Percentiles rank a stretch among this genome's conserved stretches.
Conservation (phyloP, 1,140 invertebrate species). For the Maniola jurtina region DNA sequence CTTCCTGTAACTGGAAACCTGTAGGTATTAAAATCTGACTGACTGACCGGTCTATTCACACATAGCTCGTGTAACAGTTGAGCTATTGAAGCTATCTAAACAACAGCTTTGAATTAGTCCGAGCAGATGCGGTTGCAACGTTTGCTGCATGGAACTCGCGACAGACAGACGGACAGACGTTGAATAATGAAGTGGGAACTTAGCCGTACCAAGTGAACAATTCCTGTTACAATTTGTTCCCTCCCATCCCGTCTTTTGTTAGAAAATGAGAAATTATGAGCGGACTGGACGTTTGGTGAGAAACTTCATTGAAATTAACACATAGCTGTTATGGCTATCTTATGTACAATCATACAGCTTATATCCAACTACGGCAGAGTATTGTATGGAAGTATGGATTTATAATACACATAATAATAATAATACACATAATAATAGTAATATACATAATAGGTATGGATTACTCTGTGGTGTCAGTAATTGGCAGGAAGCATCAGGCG, state of each 20-base stretch:
- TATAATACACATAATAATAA: too few relatives aligned
- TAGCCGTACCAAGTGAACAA: constrained; percentile 19
- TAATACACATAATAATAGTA: too few relatives aligned
- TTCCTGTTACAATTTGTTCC: constrained; percentile 28
- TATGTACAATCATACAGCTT: background rate
- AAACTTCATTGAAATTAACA: constrained; percentile 7
- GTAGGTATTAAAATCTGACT: too few relatives aligned
- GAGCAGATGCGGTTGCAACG: background rate
- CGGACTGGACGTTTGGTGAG: background rate
- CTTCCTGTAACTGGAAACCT: too few relatives aligned
- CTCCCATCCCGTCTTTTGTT: constrained; percentile 18
- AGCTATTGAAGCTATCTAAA: too few relatives aligned
- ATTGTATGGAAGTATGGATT: too few relatives aligned
- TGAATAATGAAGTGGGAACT: constrained; percentile 32
- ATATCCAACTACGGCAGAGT: too few relatives aligned
- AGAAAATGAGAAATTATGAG: constrained; percentile 23
- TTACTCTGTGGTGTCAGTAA: background rate
- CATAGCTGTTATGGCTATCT: background rate
- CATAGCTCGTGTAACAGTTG: too few relatives aligned
- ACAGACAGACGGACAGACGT: constrained; percentile 27
- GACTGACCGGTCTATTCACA: too few relatives aligned
- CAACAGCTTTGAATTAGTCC: background rate
- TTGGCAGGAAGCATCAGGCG: background rate
- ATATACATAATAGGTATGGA: too few relatives aligned
- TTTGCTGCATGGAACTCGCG: constrained; percentile 4